Conservation (phyloP, 2,888 invertebrate species). For the Coelogynopora nodosa region DNA sequence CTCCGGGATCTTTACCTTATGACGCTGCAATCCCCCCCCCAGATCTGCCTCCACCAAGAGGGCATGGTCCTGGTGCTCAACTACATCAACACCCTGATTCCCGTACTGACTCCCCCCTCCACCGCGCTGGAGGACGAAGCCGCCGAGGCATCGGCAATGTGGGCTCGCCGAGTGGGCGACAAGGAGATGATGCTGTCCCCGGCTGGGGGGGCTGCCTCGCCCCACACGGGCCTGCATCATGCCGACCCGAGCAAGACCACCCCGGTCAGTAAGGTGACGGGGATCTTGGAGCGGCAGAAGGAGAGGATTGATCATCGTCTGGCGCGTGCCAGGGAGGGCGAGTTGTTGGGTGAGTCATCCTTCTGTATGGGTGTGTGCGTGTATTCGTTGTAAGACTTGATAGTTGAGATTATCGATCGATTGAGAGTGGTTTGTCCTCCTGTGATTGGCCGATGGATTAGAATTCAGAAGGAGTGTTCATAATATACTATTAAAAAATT, state of each 20-base stretch:
- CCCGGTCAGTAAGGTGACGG: background rate
- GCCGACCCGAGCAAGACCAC: background rate
- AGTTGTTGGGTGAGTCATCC: background rate
- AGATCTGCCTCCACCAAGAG: slow-evolving; percentile 40
- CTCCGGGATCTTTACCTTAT: slow-evolving; percentile 74
- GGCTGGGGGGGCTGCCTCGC: background rate
- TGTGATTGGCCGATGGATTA: too few relatives aligned
- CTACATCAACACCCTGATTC: slow-evolving; percentile 21
- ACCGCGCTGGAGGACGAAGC: background rate
- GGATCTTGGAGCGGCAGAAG: background rate
- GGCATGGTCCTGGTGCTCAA: slow-evolving; percentile 34
- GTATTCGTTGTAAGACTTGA: too few relatives aligned
- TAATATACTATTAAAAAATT: too few relatives aligned
- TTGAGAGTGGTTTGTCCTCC: too few relatives aligned
- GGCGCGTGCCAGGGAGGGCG: background rate
- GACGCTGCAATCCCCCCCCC: background rate
- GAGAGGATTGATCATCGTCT: background rate
- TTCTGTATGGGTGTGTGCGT: too few relatives aligned
- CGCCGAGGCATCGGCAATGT: background rate
- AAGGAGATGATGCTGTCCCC: background rate
- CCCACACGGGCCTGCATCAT: background rate
- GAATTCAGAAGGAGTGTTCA: too few relatives aligned
- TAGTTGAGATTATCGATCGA: too few relatives aligned
- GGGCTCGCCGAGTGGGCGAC: background rate
- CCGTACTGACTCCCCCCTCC: background rate